Evolutionary conservation across 2,888 invertebrate species (phyloP).

Genomic region (Pimpla rufipes): DNA sequence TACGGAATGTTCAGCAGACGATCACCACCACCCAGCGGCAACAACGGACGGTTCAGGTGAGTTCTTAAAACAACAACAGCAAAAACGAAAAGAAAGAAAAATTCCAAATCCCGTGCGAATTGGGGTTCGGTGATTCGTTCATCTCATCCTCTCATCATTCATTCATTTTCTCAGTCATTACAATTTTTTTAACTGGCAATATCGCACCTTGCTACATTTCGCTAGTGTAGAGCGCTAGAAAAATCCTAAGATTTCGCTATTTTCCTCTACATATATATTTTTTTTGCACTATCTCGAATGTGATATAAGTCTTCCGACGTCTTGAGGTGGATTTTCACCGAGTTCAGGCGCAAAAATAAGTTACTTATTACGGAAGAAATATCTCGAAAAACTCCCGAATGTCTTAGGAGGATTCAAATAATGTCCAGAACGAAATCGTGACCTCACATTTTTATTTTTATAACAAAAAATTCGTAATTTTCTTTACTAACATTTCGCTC

Average conservation of each 20-base stretch:
- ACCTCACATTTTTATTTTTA: no score
- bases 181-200: not conserved
- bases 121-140: conserved; percentile 80
- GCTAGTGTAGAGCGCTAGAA: conserved; percentile 30
- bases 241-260: not conserved
- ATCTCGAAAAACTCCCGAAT: no score
- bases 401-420: no score
- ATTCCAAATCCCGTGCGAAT: conserved; percentile 78
- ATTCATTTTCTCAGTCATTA: not conserved
- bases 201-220: conserved; percentile 21
- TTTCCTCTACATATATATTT: conserved; percentile 13
- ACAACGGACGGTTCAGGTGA: conserved; percentile 85
- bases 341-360: no score
- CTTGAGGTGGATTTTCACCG: no score
- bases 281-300: not conserved
- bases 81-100: conserved; percentile 11
- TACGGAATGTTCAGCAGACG: conserved; percentile 94
- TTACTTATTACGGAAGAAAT: no score
- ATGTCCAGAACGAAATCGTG: no score
- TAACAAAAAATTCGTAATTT: no score
- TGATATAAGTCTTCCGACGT: not conserved
- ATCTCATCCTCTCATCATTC: conserved; percentile 61
- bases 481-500: no score
- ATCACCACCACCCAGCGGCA: conserved; percentile 89
- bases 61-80: conserved; percentile 71